These are phyloP conservation scores for Pogonomyrmex californicus DNA, from an alignment of 1,140 invertebrate species.

Conservation along the genomic window DNA sequence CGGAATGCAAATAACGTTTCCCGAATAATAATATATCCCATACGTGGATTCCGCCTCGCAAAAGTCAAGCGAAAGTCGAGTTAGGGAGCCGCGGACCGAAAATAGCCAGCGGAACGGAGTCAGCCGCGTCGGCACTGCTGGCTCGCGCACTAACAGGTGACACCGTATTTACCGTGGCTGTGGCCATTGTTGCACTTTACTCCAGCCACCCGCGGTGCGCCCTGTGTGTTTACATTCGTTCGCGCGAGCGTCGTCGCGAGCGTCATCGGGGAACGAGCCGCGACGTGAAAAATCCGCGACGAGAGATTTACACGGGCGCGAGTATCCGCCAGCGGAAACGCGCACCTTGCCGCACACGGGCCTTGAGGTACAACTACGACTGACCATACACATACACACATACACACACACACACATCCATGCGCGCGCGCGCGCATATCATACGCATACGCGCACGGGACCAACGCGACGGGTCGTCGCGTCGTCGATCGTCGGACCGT, in stretches of 20 bases:
- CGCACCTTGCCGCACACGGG: conserved; percentile 36
- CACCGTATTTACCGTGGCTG: conserved; percentile 42
- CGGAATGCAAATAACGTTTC: background rate
- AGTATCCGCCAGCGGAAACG: conserved; percentile 16
- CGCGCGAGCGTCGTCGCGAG: background rate
- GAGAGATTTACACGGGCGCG: background rate
- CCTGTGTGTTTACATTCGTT: background rate
- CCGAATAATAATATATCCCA: background rate
- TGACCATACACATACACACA: conserved; percentile 27
- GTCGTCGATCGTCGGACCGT: background rate
- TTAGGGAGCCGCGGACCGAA: background rate
- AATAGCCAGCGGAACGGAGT: too few relatives aligned
- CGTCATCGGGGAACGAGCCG: background rate
- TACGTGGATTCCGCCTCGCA: background rate
- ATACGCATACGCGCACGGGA: background rate
- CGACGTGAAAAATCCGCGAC: too few relatives aligned
- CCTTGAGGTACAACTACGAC: conserved; percentile 63
- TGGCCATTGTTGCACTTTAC: conserved; percentile 42
- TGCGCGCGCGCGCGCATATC: background rate
- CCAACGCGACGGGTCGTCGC: background rate
- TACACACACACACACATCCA: background rate
- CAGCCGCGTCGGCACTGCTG: background rate
- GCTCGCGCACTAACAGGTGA: conserved; percentile 35
- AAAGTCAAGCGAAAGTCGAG: background rate
- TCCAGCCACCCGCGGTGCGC: background rate